These are phyloP conservation scores for Ochlodes sylvanus DNA, from an alignment of 2,888 invertebrate species.

Conservation along the genomic window DNA sequence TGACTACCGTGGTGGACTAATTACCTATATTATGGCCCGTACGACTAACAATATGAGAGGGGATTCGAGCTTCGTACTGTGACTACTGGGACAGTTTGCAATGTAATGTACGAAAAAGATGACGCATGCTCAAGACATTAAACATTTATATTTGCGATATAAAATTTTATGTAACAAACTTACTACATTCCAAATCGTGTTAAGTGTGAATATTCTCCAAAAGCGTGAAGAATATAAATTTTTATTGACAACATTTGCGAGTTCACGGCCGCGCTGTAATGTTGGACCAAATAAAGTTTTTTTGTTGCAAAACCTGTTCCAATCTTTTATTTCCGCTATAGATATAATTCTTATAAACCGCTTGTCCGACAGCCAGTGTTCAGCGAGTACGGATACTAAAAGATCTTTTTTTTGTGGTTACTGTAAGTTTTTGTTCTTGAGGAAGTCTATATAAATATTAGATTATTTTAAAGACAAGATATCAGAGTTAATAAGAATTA, in stretches of 20 bases:
- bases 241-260: slow-evolving; percentile 25
- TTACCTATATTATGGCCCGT: no score
- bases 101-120: background rate
- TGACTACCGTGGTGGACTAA: no score
- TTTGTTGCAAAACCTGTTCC: slow-evolving; percentile 26
- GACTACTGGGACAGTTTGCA: no score
- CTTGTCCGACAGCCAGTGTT: background rate
- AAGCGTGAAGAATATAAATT: slow-evolving; percentile 21
- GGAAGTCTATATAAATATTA: no score
- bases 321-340: slow-evolving; percentile 18
- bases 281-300: slow-evolving; percentile 24
- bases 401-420: no score
- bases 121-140: background rate
- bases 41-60: no score
- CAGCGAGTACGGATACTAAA: no score
- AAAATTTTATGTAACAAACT: background rate
- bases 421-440: no score
- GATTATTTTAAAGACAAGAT: no score
- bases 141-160: background rate
- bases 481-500: no score
- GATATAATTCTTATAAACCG: slow-evolving; percentile 14
- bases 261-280: slow-evolving; percentile 22
- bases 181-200: slow-evolving; percentile 12
- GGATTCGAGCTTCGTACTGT: no score
- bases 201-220: slow-evolving; percentile 22